Conservation (phyloP, 2,888 invertebrate species). For the Cheilosia pagana region DNA sequence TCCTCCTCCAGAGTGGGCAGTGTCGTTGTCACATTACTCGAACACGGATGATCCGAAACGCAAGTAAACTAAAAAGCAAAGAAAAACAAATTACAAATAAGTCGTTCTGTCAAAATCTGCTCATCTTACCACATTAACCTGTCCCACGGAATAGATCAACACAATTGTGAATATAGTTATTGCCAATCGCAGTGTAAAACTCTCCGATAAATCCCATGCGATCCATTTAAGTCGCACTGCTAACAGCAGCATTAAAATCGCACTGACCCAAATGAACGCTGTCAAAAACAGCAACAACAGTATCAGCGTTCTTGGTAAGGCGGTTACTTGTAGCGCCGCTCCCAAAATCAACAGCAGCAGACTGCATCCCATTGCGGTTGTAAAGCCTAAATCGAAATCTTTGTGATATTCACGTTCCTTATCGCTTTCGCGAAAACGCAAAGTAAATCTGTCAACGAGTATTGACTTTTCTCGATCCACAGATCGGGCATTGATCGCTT, state of each 20-base stretch:
- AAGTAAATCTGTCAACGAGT: conserved; percentile 92
- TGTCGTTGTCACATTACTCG: conserved; percentile 78
- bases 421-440: conserved; percentile 92
- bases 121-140: conserved; percentile 94
- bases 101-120: background rate
- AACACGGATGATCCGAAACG: conserved; percentile 84
- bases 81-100: background rate
- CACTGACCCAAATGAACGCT: conserved; percentile 95
- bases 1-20: conserved; percentile 77
- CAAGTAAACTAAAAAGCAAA: conserved; percentile 86
- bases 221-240: conserved; percentile 93
- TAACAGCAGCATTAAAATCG: conserved; percentile 92
- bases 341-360: conserved; percentile 89
- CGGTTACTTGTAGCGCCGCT: conserved; percentile 89
- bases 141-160: conserved; percentile 93
- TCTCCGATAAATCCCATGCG: conserved; percentile 93
- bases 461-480: conserved; percentile 95
- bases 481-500: conserved; percentile 95
- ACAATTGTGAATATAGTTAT: conserved; percentile 94
- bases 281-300: conserved; percentile 93
- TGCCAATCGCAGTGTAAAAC: conserved; percentile 91
- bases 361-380: conserved; percentile 91
- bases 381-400: conserved; percentile 93
- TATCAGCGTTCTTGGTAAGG: conserved; percentile 93
- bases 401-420: conserved; percentile 96